These are phyloP conservation scores for Dendrocincla tyrannina DNA, from an alignment of 2,797 vertebrate species.

Conservation along the genomic window DNA sequence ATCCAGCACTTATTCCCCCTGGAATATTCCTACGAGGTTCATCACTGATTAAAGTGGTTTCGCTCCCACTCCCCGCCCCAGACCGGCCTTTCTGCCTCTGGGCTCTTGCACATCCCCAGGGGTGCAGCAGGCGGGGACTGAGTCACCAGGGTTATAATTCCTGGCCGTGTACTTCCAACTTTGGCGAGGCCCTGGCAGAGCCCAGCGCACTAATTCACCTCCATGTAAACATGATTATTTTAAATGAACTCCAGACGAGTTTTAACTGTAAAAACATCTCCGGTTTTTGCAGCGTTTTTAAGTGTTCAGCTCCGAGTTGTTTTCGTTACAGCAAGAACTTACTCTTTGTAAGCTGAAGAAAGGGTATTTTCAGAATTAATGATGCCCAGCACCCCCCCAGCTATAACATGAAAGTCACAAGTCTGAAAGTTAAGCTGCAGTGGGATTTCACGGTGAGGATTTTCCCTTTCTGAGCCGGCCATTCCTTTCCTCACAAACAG, in stretches of 20 bases:
- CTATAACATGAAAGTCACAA: conserved; percentile 31
- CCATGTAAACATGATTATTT: conserved; percentile 65
- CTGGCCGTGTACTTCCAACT: conserved; percentile 6
- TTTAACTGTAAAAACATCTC: conserved; percentile 67
- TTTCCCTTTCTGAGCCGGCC: conserved; percentile 35
- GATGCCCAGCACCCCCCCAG: conserved; percentile 28
- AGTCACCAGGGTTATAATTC: conserved; percentile 30
- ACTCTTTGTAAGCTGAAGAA: conserved; percentile 35
- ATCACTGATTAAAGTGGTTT: not conserved
- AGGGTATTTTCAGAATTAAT: conserved; percentile 57
- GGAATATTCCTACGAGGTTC: not conserved
- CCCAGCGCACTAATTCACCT: conserved; percentile 52
- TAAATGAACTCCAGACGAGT: conserved; percentile 63
- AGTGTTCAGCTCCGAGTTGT: not conserved
- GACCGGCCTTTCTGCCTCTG: not conserved
- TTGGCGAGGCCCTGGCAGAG: conserved; percentile 20
- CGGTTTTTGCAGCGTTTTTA: conserved; percentile 49
- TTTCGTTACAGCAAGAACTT: conserved; percentile 26
- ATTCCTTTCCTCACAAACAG: conserved; percentile 39
- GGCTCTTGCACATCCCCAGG: not conserved
- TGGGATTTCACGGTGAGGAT: conserved; percentile 32
- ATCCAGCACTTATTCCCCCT: not conserved
- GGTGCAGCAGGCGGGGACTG: not conserved
- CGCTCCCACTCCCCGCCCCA: not conserved
- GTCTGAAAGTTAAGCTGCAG: conserved; percentile 35